Evolutionary conservation across 2,113 vertebrate genomes (phyloP).

Genomic region (Mormyrus iriodes): DNA sequence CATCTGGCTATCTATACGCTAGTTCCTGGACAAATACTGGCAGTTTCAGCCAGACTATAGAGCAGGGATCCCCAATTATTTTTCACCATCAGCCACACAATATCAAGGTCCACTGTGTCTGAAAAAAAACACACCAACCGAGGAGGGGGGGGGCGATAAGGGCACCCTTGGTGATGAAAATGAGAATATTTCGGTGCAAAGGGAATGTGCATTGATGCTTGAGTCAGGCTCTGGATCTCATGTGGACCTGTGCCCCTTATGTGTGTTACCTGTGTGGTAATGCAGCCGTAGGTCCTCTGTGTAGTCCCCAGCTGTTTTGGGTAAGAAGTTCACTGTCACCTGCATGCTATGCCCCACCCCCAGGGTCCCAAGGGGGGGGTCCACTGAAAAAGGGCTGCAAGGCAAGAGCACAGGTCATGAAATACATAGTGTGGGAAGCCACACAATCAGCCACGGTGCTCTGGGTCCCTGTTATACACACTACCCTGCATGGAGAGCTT

Average conservation of each 20-base stretch:
- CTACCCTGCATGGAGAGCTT: no score
- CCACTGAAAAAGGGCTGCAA: constrained; percentile 75
- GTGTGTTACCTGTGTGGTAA: constrained; percentile 65
- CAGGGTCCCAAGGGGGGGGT: constrained; percentile 58
- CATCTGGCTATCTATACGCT: background rate
- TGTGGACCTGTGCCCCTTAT: background rate
- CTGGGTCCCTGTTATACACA: no score
- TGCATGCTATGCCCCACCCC: constrained; percentile 60
- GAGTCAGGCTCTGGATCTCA: background rate
- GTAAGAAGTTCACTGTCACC: constrained; percentile 70
- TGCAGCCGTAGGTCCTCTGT: constrained; percentile 57
- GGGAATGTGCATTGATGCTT: background rate
- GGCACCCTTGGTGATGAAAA: background rate
- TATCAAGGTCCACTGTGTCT: background rate
- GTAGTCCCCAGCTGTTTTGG: constrained; percentile 60
- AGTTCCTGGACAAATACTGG: background rate
- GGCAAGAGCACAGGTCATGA: background rate
- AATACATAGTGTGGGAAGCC: background rate
- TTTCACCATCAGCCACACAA: background rate
- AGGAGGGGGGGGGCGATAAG: no score
- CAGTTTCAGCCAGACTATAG: background rate
- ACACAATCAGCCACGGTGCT: background rate
- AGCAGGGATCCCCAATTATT: background rate
- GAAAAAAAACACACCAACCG: background rate
- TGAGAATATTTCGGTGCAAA: background rate